Evolutionary conservation across 2,113 vertebrate genomes (phyloP), one percentile per base, ranked within the genome.

Genomic region (Nannospalax galili): DNA sequence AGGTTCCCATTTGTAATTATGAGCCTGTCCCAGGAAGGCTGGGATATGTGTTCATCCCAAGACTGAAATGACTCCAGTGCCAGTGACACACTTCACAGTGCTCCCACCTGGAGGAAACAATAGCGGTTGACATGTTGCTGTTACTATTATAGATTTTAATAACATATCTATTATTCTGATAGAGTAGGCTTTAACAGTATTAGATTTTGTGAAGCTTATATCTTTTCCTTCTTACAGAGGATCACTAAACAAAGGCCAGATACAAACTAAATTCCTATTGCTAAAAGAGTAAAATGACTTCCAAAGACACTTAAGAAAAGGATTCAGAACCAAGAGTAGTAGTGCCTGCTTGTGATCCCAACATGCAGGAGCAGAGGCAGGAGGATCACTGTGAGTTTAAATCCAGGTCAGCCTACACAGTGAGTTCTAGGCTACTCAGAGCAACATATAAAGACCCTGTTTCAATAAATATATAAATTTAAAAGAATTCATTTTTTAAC

Each of bases 101-200:
- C 80, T 70, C 20, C 19, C 7, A 56, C 24, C 11, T 52, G 48
- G 19, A 84, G 20, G 65, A 79, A 79, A 79, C 67, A 80, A 1
- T 19, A 80, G 72, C 70, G 84, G 15, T 58, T 64, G 62, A 30
- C 89, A 40, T 48, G 40, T 62, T 79, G 48, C 48, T 64, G 1
- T 86, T 84, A 26, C 15, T 84, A n/a, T 60, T 65, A 42, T 45
- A 87, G 45, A 88, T 69, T 94, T 79, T 78, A 81, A 65, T 60
- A 35, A 80, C 88, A 81, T 28, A 79, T 91, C 2, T 30, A 56
- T 90, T 73, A 81, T 91, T 86, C n/a, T n/a, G n/a, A n/a, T n/a
- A n/a, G n/a, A n/a, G n/a, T n/a, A n/a, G n/a, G n/a, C n/a, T 95
- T 84, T 67, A 9, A 78, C 74, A 85, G 35, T 95, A n/a, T 74